Evolutionary conservation across 2,113 vertebrate genomes (phyloP).

Genomic region (Cnemophilus loriae): DNA sequence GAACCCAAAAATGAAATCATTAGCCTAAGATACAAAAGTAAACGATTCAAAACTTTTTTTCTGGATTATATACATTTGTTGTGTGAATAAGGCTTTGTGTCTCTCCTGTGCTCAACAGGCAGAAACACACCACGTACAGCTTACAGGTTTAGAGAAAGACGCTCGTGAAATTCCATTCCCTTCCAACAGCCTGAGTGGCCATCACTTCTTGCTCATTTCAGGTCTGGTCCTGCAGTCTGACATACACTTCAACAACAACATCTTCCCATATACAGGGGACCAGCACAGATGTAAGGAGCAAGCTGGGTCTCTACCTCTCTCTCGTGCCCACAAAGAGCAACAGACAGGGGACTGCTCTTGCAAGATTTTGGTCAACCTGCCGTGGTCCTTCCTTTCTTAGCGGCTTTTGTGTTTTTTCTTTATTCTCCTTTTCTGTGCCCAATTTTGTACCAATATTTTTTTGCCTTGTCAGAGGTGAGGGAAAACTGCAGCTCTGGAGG

Average conservation of each 20-base stretch:
- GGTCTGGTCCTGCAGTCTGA: background rate
- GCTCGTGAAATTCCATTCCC: background rate
- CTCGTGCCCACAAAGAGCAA: fast-evolving
- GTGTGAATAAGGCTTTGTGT: background rate
- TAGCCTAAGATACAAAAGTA: background rate
- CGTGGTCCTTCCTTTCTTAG: background rate
- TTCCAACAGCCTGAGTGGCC: background rate
- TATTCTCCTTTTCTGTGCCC: background rate
- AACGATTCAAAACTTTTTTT: background rate
- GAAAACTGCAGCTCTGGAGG: background rate
- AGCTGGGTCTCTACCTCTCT: background rate
- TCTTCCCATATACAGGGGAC: background rate
- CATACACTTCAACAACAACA: background rate
- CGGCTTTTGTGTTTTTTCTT: background rate
- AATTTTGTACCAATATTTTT: background rate
- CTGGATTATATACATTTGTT: background rate
- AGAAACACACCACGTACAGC: fast-evolving
- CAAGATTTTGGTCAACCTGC: background rate
- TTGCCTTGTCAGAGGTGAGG: background rate
- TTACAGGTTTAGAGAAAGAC: background rate
- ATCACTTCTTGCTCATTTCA: background rate
- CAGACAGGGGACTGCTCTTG: background rate
- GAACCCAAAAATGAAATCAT: background rate
- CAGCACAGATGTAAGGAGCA: background rate
- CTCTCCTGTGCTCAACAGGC: background rate